Percentiles rank a stretch among this genome's conserved stretches.
phyloP scores from a whole-genome alignment of 23 tunicate species.

The Styela plicata region DNA sequence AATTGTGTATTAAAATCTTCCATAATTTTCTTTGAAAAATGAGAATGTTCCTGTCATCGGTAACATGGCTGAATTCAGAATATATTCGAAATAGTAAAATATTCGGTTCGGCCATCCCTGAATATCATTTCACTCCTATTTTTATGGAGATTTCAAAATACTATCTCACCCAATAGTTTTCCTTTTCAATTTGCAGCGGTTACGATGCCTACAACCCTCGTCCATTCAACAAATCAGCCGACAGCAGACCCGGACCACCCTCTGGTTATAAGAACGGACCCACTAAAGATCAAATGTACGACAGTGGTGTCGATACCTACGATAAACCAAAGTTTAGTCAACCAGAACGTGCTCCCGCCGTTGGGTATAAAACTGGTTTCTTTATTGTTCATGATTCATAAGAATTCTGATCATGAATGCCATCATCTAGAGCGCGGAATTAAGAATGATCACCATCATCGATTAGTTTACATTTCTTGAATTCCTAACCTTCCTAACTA shows the following conservation, averaged over 20 bases:
- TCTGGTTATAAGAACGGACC: slow-evolving; percentile 34
- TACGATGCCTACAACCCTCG: slow-evolving; percentile 54
- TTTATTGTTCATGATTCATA: background rate
- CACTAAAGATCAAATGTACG: slow-evolving; percentile 78
- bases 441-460: too few relatives aligned
- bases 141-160: too few relatives aligned
- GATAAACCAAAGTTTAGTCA: slow-evolving; percentile 65
- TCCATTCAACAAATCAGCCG: slow-evolving; percentile 37
- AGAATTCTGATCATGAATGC: background rate
- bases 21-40: too few relatives aligned
- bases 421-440: background rate
- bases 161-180: too few relatives aligned
- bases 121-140: too few relatives aligned
- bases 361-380: slow-evolving; percentile 36
- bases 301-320: slow-evolving; percentile 92
- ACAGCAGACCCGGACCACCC: background rate
- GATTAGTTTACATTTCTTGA: too few relatives aligned
- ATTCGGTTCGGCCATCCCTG: too few relatives aligned
- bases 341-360: slow-evolving; percentile 39
- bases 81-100: too few relatives aligned
- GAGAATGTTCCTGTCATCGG: too few relatives aligned
- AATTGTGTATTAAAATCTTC: too few relatives aligned
- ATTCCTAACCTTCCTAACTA: too few relatives aligned
- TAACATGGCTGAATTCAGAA: too few relatives aligned
- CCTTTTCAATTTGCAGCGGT: slow-evolving; percentile 10